A percentile compares a stretch with the other conserved stretches of the same genome.
Conservation (phyloP, 2,113 vertebrate genomes). For the Emberiza fucata region DNA sequence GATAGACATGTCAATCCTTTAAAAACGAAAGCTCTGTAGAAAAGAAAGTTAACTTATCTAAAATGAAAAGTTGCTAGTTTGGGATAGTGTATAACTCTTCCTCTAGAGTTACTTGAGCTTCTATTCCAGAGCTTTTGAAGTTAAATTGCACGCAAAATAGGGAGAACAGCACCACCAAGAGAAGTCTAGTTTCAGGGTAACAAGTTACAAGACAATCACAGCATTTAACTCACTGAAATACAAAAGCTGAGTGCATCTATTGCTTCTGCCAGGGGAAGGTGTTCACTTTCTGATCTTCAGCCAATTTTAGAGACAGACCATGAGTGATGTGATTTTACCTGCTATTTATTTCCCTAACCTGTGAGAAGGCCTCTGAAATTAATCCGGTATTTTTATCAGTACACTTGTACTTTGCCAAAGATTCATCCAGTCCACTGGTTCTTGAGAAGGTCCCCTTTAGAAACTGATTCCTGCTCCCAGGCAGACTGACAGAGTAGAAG, state of each 20-base stretch:
- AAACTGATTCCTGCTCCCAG: not conserved
- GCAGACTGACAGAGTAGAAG: not conserved
- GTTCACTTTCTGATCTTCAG: not conserved
- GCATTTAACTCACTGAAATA: not conserved
- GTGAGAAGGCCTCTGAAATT: not conserved
- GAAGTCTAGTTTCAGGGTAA: conserved; percentile 31
- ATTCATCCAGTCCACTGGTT: not conserved
- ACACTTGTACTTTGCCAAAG: not conserved
- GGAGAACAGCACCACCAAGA: conserved; percentile 65
- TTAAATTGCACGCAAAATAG: conserved; percentile 11
- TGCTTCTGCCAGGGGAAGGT: not conserved
- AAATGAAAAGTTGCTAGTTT: not conserved
- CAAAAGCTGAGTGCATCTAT: not conserved
- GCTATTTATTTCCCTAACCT: not conserved
- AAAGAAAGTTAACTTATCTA: not conserved
- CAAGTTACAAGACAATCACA: not conserved
- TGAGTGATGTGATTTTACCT: not conserved
- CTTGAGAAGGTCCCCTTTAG: not conserved
- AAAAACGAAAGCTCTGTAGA: not conserved
- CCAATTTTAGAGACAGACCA: not conserved
- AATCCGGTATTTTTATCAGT: not conserved
- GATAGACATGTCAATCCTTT: fast-evolving
- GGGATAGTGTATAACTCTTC: not conserved
- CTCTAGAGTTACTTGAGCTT: not conserved
- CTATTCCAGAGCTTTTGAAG: not conserved